Evolutionary conservation across 2,888 invertebrate genomes (phyloP).

Genomic region (Chymomyza fuscimana): DNA sequence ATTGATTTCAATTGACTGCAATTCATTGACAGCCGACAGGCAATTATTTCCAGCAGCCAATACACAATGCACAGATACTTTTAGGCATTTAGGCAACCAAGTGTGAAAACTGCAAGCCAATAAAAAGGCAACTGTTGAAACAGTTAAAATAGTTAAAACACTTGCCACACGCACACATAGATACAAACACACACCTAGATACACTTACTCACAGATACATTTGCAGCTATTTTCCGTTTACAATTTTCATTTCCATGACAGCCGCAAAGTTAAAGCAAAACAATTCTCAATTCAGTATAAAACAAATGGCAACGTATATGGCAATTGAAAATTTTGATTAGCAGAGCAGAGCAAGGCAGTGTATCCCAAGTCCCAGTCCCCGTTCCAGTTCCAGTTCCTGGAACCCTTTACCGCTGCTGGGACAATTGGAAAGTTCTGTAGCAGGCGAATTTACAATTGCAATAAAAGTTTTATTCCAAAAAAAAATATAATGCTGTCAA

Average conservation of each 20-base stretch:
- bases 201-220: slow-evolving; percentile 1
- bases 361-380: not conserved
- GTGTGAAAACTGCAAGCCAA: slow-evolving; percentile 53
- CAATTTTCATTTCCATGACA: slow-evolving; percentile 1
- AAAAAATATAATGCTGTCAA: not conserved
- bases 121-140: slow-evolving; percentile 38
- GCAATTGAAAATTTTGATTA: slow-evolving; percentile 30
- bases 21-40: not conserved
- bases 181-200: not conserved
- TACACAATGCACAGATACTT: not conserved
- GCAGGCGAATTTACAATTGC: slow-evolving; percentile 32
- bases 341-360: slow-evolving; percentile 7
- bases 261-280: slow-evolving; percentile 3
- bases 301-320: slow-evolving; percentile 2
- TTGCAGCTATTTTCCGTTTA: not conserved
- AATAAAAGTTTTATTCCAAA: slow-evolving; percentile 23
- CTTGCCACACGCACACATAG: not conserved
- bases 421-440: slow-evolving; percentile 13
- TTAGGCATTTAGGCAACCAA: slow-evolving; percentile 20
- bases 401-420: not conserved
- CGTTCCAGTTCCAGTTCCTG: not conserved
- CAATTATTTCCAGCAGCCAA: not conserved
- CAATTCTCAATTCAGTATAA: not conserved
- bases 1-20: not conserved
- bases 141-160: slow-evolving; percentile 45